These are phyloP conservation scores for Anarhynchus alexandrinus DNA, from an alignment of 2,113 vertebrate genomes.

Conservation along the genomic window DNA sequence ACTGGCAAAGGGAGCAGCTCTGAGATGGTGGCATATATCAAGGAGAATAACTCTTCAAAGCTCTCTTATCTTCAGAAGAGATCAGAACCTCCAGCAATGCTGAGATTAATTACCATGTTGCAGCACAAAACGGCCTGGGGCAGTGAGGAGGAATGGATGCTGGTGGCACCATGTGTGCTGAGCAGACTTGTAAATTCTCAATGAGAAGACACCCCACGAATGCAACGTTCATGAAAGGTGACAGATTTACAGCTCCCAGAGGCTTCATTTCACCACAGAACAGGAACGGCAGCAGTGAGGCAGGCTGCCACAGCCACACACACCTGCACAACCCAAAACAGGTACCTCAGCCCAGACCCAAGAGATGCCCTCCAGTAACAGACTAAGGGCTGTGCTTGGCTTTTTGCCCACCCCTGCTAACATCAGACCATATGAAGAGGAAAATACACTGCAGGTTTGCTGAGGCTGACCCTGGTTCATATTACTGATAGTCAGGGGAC, in stretches of 20 bases:
- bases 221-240: background rate
- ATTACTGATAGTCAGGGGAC: background rate
- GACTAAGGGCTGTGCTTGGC: background rate
- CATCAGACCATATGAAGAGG: fast-evolving
- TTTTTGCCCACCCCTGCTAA: background rate
- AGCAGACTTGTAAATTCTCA: background rate
- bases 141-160: background rate
- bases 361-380: background rate
- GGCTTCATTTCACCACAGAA: background rate
- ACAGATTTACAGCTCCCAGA: slow-evolving; percentile 37
- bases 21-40: background rate
- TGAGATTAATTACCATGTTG: slow-evolving; percentile 1
- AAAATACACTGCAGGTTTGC: background rate
- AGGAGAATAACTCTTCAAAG: background rate
- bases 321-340: background rate
- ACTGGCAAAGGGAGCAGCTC: background rate
- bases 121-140: background rate
- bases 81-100: background rate
- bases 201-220: background rate
- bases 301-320: background rate
- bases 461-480: background rate
- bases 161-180: background rate
- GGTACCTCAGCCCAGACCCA: background rate
- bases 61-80: background rate
- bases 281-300: background rate